These are phyloP conservation scores for Eudyptes chrysolophus DNA, from an alignment of 2,113 vertebrate species.

Conservation along the genomic window DNA sequence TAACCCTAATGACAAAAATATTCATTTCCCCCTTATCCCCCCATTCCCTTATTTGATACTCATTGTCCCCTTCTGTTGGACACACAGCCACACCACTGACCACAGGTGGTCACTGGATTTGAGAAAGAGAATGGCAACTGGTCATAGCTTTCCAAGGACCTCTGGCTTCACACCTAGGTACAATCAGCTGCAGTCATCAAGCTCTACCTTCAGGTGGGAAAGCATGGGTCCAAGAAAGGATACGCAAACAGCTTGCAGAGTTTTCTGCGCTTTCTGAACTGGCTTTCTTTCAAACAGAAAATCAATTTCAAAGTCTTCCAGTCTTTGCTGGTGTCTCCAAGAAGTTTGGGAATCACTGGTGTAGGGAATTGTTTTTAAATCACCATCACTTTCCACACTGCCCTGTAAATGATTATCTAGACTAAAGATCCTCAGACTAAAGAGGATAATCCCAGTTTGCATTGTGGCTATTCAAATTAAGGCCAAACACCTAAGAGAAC, in stretches of 20 bases:
- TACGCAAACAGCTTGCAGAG: neutral
- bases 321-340: neutral
- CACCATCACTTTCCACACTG: neutral
- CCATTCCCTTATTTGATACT: neutral
- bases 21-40: accelerated
- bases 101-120: neutral
- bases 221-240: neutral
- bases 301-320: neutral
- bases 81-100: neutral
- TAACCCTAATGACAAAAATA: neutral
- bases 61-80: neutral
- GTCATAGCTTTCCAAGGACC: neutral
- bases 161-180: neutral
- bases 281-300: neutral
- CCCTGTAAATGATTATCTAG: neutral
- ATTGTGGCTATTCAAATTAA: neutral
- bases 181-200: neutral
- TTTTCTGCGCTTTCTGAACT: neutral
- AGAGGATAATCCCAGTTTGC: neutral
- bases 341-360: neutral
- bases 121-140: neutral
- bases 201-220: neutral
- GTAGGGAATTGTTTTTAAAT: neutral
- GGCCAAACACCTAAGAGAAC: neutral
- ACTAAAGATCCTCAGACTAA: neutral